A percentile compares a stretch with the other conserved stretches of the same genome.
Evolutionary conservation across 2,888 invertebrate genomes (phyloP).

Genomic region (Drepana falcataria): DNA sequence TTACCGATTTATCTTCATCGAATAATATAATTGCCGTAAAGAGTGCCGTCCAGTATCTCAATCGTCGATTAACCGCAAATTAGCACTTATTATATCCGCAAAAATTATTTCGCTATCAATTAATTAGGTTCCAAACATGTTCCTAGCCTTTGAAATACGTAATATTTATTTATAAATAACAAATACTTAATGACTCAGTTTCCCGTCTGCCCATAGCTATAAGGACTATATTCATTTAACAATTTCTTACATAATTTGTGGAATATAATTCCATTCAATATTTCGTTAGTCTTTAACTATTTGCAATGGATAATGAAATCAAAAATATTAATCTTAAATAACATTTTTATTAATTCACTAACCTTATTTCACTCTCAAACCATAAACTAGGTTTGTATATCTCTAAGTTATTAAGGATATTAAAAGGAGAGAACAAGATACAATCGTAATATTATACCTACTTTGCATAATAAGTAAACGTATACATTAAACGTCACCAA

Average conservation of each 20-base stretch:
- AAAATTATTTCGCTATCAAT: slow-evolving; percentile 9
- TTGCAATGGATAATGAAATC: background rate
- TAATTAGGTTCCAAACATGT: slow-evolving; percentile 39
- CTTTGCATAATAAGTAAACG: slow-evolving; percentile 52
- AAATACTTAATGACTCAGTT: slow-evolving; percentile 18
- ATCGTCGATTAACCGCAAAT: slow-evolving; percentile 4
- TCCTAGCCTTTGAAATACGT: slow-evolving; percentile 50
- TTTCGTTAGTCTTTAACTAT: slow-evolving; percentile 1
- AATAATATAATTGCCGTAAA: slow-evolving; percentile 30
- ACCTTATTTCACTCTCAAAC: no score
- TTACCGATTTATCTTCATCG: background rate
- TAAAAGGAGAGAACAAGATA: slow-evolving; percentile 76
- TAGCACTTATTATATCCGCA: slow-evolving; percentile 1
- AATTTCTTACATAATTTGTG: slow-evolving; percentile 31
- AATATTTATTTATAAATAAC: slow-evolving; percentile 47
- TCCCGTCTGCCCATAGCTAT: slow-evolving; percentile 27
- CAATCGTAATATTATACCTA: slow-evolving; percentile 55
- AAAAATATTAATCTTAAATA: background rate
- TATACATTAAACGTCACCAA: slow-evolving; percentile 42
- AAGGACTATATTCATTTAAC: slow-evolving; percentile 26
- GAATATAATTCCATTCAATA: slow-evolving; percentile 55
- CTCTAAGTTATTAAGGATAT: slow-evolving; percentile 60
- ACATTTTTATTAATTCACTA: background rate
- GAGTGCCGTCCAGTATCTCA: slow-evolving; percentile 56
- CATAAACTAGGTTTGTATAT: slow-evolving; percentile 17